Percentiles rank a stretch among this genome's conserved stretches.
phyloP scores from a whole-genome alignment of 2,797 vertebrate species.

The Neoniphon sammara region DNA sequence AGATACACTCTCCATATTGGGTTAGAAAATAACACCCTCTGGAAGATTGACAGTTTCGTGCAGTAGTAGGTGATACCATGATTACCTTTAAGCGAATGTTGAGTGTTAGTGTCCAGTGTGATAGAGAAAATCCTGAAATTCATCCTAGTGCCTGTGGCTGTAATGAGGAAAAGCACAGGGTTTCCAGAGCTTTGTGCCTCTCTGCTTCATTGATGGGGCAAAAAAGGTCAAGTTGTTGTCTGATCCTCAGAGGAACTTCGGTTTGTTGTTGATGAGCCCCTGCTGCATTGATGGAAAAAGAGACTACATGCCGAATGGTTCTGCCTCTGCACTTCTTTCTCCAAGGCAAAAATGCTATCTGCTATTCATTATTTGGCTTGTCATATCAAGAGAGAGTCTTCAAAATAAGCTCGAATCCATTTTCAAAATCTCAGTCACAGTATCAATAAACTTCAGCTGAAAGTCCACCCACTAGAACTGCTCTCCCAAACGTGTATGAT shows the following conservation, averaged over 20 bases:
- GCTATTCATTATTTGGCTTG: constrained; percentile 52
- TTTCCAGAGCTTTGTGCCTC: constrained; percentile 8
- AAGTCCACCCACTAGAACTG: constrained; percentile 14
- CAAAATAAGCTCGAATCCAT: constrained; percentile 45
- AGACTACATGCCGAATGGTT: constrained; percentile 32
- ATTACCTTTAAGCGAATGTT: constrained; percentile 39
- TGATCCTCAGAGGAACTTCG: constrained; percentile 28
- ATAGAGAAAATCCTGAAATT: constrained; percentile 43
- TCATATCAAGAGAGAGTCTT: constrained; percentile 39
- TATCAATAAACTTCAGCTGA: constrained; percentile 48
- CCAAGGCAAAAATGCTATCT: constrained; percentile 45
- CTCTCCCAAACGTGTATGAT: constrained; percentile 37
- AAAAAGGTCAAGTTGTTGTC: constrained; percentile 18
- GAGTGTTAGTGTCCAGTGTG: constrained; percentile 44
- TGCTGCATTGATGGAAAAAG: constrained; percentile 22
- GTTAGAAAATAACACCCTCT: background rate
- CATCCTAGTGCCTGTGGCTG: constrained; percentile 24
- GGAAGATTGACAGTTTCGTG: constrained; percentile 27
- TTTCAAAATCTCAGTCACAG: constrained; percentile 39
- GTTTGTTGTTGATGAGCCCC: constrained; percentile 40
- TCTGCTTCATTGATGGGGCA: constrained; percentile 28
- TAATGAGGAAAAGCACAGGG: constrained; percentile 45
- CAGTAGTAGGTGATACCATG: background rate
- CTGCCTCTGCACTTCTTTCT: constrained; percentile 35
- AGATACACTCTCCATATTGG: constrained; percentile 5